Evolutionary conservation across 2,888 invertebrate species (phyloP), one percentile per base, ranked within the genome.

Genomic region (Lepidocyrtoides sp.): DNA sequence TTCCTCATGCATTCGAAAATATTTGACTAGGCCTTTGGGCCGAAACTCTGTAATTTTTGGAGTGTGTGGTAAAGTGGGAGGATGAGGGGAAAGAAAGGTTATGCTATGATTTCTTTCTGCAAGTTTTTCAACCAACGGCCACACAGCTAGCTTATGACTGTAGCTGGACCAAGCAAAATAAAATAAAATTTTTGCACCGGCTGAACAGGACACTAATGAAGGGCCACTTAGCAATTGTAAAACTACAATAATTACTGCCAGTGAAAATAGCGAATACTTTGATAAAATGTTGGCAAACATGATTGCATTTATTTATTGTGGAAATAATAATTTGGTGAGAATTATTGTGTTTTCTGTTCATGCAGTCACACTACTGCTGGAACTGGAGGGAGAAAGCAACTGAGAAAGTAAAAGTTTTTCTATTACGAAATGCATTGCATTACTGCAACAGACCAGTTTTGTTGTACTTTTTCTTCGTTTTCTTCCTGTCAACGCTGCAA

Each of bases 141-240:
- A 93, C 8, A 92, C 92, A 7, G 92, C 72, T 10, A 93, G 57
- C 81, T 91, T 85, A 48, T 93, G 92, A 66, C 92, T 92, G 81
- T 93, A 92, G 10, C 91, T 90, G 20, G 92, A 92, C 29, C 92
- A 89, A 2, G 90, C 93, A 69, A 93, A 93, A 83, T 91, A 93
- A 79, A 93, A 92, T 4, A 93, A 81, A 44, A 93, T 93, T 83
- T 91, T 92, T 63, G 92, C 93, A 51, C 92, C 81, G 0, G 75
- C 41, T 3, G 91, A 51, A 29, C 44, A 14, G 14, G 41, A 44
- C 8, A 60, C 82, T 0, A 10, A 23, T n/a, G 48, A 36, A 26
- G 14, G 0, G n/a, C 7, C 14, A 0, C 44, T 17, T 66, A 79
- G 10, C 26, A 60, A 48, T 51, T 36, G 60, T 10, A 83, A 8